Conservation (phyloP, 1,140 invertebrate genomes). For the Eulimnadia texana region DNA sequence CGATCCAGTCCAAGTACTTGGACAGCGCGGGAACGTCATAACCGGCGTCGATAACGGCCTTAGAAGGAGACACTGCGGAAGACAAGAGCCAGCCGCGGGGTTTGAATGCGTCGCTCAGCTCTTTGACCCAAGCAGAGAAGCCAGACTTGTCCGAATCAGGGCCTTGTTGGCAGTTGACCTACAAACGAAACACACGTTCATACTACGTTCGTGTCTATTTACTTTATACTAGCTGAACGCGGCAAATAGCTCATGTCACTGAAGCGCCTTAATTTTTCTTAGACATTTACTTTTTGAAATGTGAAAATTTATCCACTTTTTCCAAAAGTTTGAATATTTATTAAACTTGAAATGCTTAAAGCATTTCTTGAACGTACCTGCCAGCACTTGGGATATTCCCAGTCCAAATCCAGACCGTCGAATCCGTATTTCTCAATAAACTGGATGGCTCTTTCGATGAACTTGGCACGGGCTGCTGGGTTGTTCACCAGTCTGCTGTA, state of each 20-base stretch:
- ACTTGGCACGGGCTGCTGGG: constrained; percentile 31
- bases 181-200: constrained; percentile 1
- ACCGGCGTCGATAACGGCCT: constrained; percentile 52
- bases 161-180: constrained; percentile 61
- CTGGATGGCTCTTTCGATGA: constrained; percentile 35
- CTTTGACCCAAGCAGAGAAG: constrained; percentile 51
- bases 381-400: constrained; percentile 56
- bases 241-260: too few relatives aligned
- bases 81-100: constrained; percentile 44
- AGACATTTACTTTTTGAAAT: too few relatives aligned
- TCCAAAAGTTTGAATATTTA: too few relatives aligned
- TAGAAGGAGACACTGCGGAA: constrained; percentile 69
- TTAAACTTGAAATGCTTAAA: too few relatives aligned
- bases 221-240: too few relatives aligned
- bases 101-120: constrained; percentile 41
- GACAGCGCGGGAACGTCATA: constrained; percentile 20
- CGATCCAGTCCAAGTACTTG: constrained; percentile 22
- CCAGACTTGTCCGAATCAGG: constrained; percentile 55
- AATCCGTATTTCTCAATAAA: constrained; percentile 42
- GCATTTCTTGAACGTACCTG: too few relatives aligned
- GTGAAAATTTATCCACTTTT: too few relatives aligned
- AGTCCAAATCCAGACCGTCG: constrained; percentile 45
- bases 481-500: constrained; percentile 42
- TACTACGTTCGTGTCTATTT: too few relatives aligned
- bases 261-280: too few relatives aligned